Evolutionary conservation across 1,140 invertebrate genomes (phyloP), one percentile per base, ranked within the genome.

Genomic region (Anadara kagoshimensis): DNA sequence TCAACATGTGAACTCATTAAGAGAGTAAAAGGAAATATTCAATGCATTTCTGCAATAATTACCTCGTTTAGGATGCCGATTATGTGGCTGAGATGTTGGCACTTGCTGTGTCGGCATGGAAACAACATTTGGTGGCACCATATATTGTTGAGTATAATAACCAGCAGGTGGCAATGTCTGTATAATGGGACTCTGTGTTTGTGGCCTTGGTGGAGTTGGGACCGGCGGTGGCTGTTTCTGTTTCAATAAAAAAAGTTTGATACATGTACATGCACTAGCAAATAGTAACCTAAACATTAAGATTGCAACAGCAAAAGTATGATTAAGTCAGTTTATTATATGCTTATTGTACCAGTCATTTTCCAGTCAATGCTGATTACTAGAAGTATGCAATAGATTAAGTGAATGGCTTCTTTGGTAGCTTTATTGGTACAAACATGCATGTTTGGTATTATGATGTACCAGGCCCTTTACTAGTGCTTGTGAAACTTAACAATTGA

Each of bases 161-260:
- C 29, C 29, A 36, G 49, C 62, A n/a, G 62, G 62, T 29, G 62
- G 62, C 45, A 64, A 51, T 1, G 62, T 45, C 20, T 64, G 62
- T 64, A 64, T 51, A 18, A 64, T 41, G 12, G 62, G 62, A 64
- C 62, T 64, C 43, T 64, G 62, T 18, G 62, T 53, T 45, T 53
- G 62, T 29, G 62, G 62, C 53, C 49, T 24, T 24, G 45, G 62
- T 53, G 62, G 62, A 36, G 62, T 64, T 10, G 26, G 24, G 5
- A 64, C 62, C 26, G 22, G 61, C n/a, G 49, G 62, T 12, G 62
- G 62, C n/a, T 64, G 26, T 41, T 47, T 22, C 45, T 63, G 20
- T 24, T 56, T 20, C 14, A 26, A 24, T 7, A 10, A 26, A 56
- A 56, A 10, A 22, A 8, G 14, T 2, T 24, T 11, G 5, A 49